A percentile compares a stretch with the other conserved stretches of the same genome.
Evolutionary conservation across 92 coral and sea anemone genomes (phyloP).

Genomic region (Muricea muricata): DNA sequence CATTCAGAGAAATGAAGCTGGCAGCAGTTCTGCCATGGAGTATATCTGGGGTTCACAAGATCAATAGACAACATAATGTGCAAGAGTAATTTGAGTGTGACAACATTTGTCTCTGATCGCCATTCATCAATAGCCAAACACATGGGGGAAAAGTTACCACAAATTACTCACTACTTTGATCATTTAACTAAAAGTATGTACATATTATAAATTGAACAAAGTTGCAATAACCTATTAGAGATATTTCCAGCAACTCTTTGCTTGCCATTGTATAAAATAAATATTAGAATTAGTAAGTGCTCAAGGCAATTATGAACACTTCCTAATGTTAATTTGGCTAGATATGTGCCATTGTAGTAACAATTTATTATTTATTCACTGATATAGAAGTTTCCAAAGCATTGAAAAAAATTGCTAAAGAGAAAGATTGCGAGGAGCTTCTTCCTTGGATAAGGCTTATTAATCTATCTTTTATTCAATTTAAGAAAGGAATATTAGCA

Average conservation of each 20-base stretch:
- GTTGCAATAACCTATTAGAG: too few species aligned
- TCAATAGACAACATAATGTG: neutral
- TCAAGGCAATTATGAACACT: too few species aligned
- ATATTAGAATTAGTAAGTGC: too few species aligned
- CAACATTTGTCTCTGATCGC: slow-evolving; percentile 63
- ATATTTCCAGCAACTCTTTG: too few species aligned
- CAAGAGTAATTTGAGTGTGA: neutral
- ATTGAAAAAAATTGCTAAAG: neutral
- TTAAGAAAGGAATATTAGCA: too few species aligned
- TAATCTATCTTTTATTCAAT: too few species aligned
- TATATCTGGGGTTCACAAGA: slow-evolving; percentile 21
- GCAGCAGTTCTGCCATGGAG: slow-evolving; percentile 40
- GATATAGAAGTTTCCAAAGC: neutral
- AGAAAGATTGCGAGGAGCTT: too few species aligned
- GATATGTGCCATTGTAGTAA: too few species aligned
- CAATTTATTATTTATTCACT: neutral
- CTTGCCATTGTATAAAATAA: too few species aligned
- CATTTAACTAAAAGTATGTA: slow-evolving; percentile 67
- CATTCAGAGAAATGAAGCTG: slow-evolving; percentile 61
- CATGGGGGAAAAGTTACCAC: slow-evolving; percentile 46
- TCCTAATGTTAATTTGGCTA: too few species aligned
- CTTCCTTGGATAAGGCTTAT: neutral
- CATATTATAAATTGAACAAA: too few species aligned
- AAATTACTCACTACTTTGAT: slow-evolving; percentile 73
- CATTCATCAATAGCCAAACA: slow-evolving; percentile 53